Percentiles rank a stretch among this genome's conserved stretches.
Conservation (phyloP, 2,113 vertebrate genomes). For the Grantiella picta region DNA sequence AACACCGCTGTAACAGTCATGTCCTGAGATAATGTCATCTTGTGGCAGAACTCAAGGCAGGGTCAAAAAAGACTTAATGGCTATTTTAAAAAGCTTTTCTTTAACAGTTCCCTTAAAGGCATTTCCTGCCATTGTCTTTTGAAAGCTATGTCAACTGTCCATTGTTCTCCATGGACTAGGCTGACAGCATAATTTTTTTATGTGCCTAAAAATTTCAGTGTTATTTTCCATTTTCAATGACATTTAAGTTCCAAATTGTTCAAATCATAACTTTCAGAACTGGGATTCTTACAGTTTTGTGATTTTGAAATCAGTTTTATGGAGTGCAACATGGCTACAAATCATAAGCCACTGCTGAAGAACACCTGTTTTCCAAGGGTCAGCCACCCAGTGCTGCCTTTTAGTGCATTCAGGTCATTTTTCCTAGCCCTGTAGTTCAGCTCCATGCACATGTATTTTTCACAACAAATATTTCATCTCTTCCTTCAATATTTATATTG, state of each 20-base stretch:
- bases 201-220: neutral
- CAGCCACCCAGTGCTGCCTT: neutral
- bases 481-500: neutral
- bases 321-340: neutral
- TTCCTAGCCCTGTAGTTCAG: neutral
- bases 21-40: neutral
- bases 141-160: neutral
- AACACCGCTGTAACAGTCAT: neutral
- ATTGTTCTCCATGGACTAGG: neutral
- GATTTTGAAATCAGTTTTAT: neutral
- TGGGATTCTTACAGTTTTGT: neutral
- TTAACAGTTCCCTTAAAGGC: neutral
- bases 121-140: conserved; percentile 51
- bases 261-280: neutral
- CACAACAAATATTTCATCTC: neutral
- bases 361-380: neutral
- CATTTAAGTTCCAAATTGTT: neutral
- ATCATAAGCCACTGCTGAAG: neutral
- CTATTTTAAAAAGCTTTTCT: conserved; percentile 45
- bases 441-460: neutral
- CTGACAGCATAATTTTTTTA: neutral
- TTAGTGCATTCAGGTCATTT: neutral
- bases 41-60: neutral
- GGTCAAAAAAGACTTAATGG: neutral
- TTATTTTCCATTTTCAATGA: neutral